Percentiles rank a stretch among this genome's conserved stretches.
Conservation (phyloP, 2,888 invertebrate species). For the Lottia scabra region DNA sequence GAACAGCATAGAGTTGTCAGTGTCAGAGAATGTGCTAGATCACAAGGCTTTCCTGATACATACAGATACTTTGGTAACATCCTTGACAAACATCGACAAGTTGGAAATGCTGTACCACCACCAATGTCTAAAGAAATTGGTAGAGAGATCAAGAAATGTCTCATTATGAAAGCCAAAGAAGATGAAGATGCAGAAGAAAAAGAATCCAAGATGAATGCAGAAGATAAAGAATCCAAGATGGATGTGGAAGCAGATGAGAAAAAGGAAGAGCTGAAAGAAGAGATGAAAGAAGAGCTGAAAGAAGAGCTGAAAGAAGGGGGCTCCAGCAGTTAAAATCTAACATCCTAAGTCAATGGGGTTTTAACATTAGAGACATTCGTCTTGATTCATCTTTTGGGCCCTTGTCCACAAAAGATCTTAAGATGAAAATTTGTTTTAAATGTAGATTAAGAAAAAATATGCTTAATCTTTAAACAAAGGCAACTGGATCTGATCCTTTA, state of each 20-base stretch:
- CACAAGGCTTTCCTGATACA: conserved; percentile 85
- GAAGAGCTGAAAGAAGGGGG: not conserved
- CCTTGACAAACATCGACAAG: conserved; percentile 83
- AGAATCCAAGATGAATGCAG: conserved; percentile 1
- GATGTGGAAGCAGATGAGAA: conserved; percentile 16
- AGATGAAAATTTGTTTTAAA: too few relatives aligned
- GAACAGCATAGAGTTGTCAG: conserved; percentile 82
- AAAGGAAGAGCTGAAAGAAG: conserved; percentile 6
- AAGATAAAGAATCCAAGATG: conserved; percentile 2
- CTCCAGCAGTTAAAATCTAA: too few relatives aligned
- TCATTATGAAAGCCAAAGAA: conserved; percentile 41
- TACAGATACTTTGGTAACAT: conserved; percentile 82
- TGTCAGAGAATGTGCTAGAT: conserved; percentile 87
- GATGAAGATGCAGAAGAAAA: not conserved
- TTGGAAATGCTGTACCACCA: conserved; percentile 90
- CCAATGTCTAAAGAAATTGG: conserved; percentile 84
- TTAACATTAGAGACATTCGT: too few relatives aligned
- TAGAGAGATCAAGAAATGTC: conserved; percentile 75
- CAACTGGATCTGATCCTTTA: too few relatives aligned
- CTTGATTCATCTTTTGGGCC: too few relatives aligned
- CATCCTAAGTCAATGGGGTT: too few relatives aligned
- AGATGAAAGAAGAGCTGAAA: not conserved
- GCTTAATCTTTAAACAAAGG: too few relatives aligned
- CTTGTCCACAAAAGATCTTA: too few relatives aligned
- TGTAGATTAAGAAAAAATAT: too few relatives aligned